Evolutionary conservation across 2,113 vertebrate genomes (phyloP), one percentile per base, ranked within the genome.

Genomic region (Hippocampus abdominalis): DNA sequence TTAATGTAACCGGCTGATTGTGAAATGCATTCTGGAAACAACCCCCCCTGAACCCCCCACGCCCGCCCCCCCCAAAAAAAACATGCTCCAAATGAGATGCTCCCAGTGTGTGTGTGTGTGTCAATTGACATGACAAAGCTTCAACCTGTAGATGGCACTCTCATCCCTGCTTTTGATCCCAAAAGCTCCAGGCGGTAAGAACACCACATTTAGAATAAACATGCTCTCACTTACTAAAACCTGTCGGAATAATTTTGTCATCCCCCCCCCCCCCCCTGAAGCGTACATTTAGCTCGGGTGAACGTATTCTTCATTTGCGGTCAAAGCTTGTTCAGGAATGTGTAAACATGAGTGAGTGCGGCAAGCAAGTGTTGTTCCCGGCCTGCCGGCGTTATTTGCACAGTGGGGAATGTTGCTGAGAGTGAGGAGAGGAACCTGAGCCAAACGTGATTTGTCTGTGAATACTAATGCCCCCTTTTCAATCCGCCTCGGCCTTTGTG

Each of bases 381-480:
- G 87, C 81, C 84, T 83, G 83, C 36, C 9, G 73, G 80, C 80
- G 85, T 87, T 89, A 81, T 81, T 84, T 86, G 79, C 87, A 88
- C 86, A 86, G 86, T 84, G 72, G 84, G 87, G 81, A 87, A 83
- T 78, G 79, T 82, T 78, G 84, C 85, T 81, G 77, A 80, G 86
- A 84, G 83, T 75, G 84, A 79, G 75, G 56, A 84, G 83, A 84
- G 81, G 76, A 88, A 84, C 81, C 84, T 83, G 82, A 86, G 87
- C 87, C 88, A 89, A 91, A 89, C 86, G 82, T 82, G 86, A 87
- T 89, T 89, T 89, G 87, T 89, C 82, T 89, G 73, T 82, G 84
- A 85, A 91, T 88, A 85, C 84, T 89, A 89, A 89, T 86, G 82
- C 83, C 72, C 72, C 77, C 86, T 89, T 89, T 91, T 89, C 86